Percentiles rank a stretch among this genome's conserved stretches.
These are phyloP conservation scores for Pampus argenteus DNA, from an alignment of 2,797 vertebrate genomes.

Conservation along the genomic window DNA sequence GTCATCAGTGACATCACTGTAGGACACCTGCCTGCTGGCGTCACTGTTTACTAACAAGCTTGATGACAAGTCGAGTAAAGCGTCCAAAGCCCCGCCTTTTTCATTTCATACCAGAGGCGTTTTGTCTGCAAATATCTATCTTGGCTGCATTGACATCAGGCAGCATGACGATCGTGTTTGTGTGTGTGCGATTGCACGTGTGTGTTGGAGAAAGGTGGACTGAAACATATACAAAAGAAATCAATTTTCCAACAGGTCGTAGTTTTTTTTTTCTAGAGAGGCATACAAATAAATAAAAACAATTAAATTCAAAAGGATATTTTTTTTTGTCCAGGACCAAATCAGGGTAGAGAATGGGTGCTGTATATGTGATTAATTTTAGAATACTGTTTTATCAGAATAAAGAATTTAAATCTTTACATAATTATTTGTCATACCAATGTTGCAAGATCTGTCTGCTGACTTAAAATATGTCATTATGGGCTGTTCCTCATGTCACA, in stretches of 20 bases:
- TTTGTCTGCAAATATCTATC: slow-evolving; percentile 21
- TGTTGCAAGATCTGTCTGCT: background rate
- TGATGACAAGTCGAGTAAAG: slow-evolving; percentile 13
- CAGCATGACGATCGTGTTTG: background rate
- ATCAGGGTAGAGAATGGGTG: no score
- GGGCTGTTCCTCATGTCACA: slow-evolving; percentile 4
- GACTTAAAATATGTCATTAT: slow-evolving; percentile 22
- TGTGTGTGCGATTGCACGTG: background rate
- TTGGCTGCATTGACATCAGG: slow-evolving; percentile 21
- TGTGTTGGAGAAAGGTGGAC: no score
- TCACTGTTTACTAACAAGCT: slow-evolving; percentile 37
- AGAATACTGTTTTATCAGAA: background rate
- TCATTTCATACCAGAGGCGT: slow-evolving; percentile 18
- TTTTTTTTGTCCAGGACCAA: no score
- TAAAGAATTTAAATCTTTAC: background rate
- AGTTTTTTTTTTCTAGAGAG: background rate
- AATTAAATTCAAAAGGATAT: background rate
- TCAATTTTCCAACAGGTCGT: no score
- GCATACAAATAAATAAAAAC: background rate
- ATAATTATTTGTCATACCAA: background rate
- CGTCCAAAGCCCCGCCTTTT: slow-evolving; percentile 7
- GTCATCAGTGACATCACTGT: slow-evolving; percentile 50
- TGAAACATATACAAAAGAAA: no score
- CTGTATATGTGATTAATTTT: background rate
- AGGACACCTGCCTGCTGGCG: slow-evolving; percentile 33